These are phyloP conservation scores for Vidua chalybeata DNA, from an alignment of 2,113 vertebrate genomes.

Conservation along the genomic window DNA sequence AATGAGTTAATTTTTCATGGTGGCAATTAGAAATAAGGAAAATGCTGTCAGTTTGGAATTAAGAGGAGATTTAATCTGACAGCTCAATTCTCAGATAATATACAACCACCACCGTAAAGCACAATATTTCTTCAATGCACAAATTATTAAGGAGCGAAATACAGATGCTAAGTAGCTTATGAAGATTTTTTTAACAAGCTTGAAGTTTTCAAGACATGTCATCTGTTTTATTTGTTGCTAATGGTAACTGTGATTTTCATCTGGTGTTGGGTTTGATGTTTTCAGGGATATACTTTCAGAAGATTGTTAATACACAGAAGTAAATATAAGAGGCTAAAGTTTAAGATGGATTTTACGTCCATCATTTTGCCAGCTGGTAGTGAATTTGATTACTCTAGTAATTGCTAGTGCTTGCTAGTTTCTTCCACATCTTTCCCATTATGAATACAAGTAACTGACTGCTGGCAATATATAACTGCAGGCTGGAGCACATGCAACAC, in stretches of 20 bases:
- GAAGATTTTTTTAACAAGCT: neutral
- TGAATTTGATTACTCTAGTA: neutral
- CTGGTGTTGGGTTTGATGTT: neutral
- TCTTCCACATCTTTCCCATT: neutral
- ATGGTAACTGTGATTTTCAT: neutral
- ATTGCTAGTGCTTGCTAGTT: neutral
- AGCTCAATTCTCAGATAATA: neutral
- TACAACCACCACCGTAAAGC: neutral
- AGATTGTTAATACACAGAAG: neutral
- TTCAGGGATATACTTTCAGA: neutral
- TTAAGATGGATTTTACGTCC: neutral
- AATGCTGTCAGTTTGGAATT: neutral
- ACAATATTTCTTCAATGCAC: neutral
- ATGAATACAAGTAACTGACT: neutral
- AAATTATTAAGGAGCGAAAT: neutral
- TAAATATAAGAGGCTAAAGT: neutral
- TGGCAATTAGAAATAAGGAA: constrained; percentile 9
- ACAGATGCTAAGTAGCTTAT: neutral
- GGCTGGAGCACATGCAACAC: neutral
- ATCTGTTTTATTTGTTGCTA: neutral
- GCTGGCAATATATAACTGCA: neutral
- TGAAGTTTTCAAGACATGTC: neutral
- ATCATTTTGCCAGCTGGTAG: neutral
- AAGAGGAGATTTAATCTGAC: neutral
- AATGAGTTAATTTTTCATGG: neutral